A percentile compares a stretch with the other conserved stretches of the same genome.
These are phyloP conservation scores for Dermatemys mawii DNA, from an alignment of 2,113 vertebrate genomes.

Conservation along the genomic window DNA sequence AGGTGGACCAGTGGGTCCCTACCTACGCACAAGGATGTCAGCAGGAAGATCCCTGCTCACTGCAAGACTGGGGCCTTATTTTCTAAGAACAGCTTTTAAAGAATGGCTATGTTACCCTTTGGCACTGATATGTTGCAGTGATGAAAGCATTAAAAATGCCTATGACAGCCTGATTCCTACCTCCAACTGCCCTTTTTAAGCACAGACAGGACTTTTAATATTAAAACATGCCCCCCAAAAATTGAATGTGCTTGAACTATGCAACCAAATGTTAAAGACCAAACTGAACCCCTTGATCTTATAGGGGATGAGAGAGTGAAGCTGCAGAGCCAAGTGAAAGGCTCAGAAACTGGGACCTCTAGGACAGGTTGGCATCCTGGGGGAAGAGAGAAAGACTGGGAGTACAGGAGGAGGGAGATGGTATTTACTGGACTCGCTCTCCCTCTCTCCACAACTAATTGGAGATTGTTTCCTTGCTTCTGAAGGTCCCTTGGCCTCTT, in stretches of 20 bases:
- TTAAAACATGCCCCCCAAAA: background rate
- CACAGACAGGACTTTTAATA: background rate
- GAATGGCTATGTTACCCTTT: background rate
- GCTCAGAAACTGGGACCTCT: background rate
- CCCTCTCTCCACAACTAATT: background rate
- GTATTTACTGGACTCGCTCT: background rate
- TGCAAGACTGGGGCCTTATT: fast-evolving
- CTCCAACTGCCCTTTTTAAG: background rate
- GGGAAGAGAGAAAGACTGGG: background rate
- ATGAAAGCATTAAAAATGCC: background rate
- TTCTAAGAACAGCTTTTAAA: background rate
- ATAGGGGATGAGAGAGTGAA: background rate
- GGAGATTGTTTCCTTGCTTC: background rate
- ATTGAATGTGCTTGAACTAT: background rate
- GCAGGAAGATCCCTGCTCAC: background rate
- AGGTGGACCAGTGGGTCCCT: background rate
- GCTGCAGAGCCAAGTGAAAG: background rate
- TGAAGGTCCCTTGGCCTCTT: background rate
- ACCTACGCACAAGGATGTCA: background rate
- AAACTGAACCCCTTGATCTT: background rate
- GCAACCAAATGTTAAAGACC: background rate
- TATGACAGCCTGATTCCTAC: background rate
- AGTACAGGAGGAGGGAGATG: background rate
- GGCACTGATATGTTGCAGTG: background rate
- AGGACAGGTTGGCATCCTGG: background rate